Percentiles rank a stretch among this genome's conserved stretches.
phyloP scores from a whole-genome alignment of 1,140 invertebrate species.

The Micrasema minimum region DNA sequence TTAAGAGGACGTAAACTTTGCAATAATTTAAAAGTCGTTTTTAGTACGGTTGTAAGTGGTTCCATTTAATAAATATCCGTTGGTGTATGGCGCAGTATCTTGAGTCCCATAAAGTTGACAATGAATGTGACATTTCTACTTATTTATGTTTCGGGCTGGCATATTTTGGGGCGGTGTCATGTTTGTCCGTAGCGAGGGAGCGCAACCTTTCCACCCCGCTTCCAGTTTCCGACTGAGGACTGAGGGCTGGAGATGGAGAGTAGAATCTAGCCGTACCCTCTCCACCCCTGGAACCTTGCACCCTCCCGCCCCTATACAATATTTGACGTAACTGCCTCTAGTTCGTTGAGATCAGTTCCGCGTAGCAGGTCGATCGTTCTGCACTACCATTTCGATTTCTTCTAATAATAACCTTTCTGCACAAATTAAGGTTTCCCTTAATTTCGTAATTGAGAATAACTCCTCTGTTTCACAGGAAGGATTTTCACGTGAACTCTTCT shows the following conservation, averaged over 20 bases:
- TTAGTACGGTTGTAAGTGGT: no score
- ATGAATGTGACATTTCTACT: constrained; percentile 6
- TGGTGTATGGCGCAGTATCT: neutral
- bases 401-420: constrained; percentile 62
- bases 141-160: constrained; percentile 5
- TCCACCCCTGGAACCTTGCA: constrained; percentile 26
- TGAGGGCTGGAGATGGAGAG: neutral
- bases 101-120: constrained; percentile 4
- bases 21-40: no score
- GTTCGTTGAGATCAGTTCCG: constrained; percentile 64
- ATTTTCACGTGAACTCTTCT: constrained; percentile 51
- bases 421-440: constrained; percentile 53
- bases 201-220: neutral
- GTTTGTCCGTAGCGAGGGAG: neutral
- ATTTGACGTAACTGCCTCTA: constrained; percentile 66
- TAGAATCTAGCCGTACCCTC: constrained; percentile 56
- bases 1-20: no score
- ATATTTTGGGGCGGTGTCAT: constrained; percentile 30
- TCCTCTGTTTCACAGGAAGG: no score
- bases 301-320: constrained; percentile 47
- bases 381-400: constrained; percentile 56
- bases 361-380: constrained; percentile 61
- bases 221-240: constrained; percentile 9
- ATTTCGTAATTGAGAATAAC: no score
- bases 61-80: no score